Evolutionary conservation across 1,140 invertebrate genomes (phyloP).

Genomic region (Macrosteles quadrilineatus): DNA sequence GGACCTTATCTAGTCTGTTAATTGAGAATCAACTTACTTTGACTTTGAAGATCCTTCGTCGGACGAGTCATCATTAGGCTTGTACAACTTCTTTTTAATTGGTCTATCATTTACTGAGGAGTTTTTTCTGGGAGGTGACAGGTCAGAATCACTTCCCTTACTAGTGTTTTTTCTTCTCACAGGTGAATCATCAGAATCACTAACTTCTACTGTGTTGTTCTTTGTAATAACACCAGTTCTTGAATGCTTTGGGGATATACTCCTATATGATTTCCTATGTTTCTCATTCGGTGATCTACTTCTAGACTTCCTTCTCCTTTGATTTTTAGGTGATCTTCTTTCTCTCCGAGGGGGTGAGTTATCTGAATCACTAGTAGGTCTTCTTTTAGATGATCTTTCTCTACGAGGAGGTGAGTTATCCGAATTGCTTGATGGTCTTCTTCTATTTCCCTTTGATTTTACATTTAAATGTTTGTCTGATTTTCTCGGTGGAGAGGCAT

Average conservation of each 20-base stretch:
- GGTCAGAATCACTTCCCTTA: slow-evolving; percentile 42
- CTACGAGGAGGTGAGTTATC: slow-evolving; percentile 38
- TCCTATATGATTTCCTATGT: neutral
- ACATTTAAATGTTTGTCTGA: too few species aligned
- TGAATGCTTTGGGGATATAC: neutral
- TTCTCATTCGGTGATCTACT: neutral
- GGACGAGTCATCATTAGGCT: slow-evolving; percentile 19
- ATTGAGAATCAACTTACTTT: too few species aligned
- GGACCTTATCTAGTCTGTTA: too few species aligned
- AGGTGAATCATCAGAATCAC: slow-evolving; percentile 47
- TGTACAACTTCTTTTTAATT: slow-evolving; percentile 23
- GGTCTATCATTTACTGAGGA: slow-evolving; percentile 31
- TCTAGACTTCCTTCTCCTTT: too few species aligned
- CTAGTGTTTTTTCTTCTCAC: slow-evolving; percentile 40
- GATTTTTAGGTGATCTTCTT: neutral
- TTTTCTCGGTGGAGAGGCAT: neutral
- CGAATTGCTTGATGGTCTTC: slow-evolving; percentile 15
- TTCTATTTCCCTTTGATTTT: too few species aligned
- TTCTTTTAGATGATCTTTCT: slow-evolving; percentile 8
- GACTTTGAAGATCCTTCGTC: slow-evolving; percentile 1
- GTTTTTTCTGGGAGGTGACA: slow-evolving; percentile 48
- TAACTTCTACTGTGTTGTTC: neutral
- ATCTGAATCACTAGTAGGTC: slow-evolving; percentile 30
- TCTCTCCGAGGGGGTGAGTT: slow-evolving; percentile 30
- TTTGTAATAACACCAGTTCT: neutral